Conservation (phyloP, 2,888 invertebrate genomes). For the Bombyx huttoni region DNA sequence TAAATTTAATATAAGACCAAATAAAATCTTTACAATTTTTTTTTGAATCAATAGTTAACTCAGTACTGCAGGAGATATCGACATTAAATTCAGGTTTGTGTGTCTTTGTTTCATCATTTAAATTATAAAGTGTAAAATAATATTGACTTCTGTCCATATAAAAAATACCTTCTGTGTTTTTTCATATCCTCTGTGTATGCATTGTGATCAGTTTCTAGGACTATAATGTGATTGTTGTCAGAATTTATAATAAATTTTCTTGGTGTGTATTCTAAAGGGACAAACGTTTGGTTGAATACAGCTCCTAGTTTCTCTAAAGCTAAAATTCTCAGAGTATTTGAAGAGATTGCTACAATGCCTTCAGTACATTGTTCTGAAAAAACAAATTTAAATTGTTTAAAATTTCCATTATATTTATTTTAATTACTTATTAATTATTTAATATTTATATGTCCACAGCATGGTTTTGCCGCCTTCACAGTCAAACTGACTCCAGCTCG, state of each 20-base stretch:
- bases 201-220: conserved; percentile 98
- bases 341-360: conserved; percentile 98
- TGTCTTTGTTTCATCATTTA: conserved; percentile 55
- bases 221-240: conserved; percentile 89
- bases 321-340: conserved; percentile 96
- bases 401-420: background rate
- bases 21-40: background rate
- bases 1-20: background rate
- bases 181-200: conserved; percentile 98
- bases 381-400: conserved; percentile 2
- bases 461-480: conserved; percentile 80
- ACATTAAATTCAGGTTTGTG: conserved; percentile 41
- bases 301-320: conserved; percentile 98
- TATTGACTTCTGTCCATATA: background rate
- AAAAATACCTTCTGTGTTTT: conserved; percentile 77
- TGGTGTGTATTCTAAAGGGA: conserved; percentile 95
- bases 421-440: background rate
- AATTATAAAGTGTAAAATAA: conserved; percentile 1
- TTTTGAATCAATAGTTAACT: conserved; percentile 11
- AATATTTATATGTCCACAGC: conserved; percentile 65
- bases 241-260: conserved; percentile 94
- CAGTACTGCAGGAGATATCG: conserved; percentile 64
- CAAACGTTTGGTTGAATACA: conserved; percentile 96
- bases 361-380: conserved; percentile 95
- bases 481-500: conserved; percentile 79